Evolutionary conservation across 53 echinoderm and acorn worm species (phyloP).

Genomic region (Apostichopus leukothele): DNA sequence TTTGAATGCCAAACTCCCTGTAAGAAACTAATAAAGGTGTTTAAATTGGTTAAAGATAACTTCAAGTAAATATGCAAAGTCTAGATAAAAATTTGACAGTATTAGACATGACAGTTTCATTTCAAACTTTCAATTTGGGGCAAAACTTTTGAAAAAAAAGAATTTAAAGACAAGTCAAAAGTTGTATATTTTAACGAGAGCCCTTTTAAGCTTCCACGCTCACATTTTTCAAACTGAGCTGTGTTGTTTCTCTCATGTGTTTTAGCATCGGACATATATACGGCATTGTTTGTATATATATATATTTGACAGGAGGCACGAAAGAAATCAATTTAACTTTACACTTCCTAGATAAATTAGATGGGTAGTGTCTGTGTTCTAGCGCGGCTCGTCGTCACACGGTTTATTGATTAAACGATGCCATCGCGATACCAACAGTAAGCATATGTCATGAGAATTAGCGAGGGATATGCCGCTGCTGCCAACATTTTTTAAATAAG

Average conservation of each 20-base stretch:
- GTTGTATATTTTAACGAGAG: no score
- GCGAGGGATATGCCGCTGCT: conserved; percentile 1
- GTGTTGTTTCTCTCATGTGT: neutral
- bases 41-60: no score
- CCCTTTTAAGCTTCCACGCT: no score
- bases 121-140: no score
- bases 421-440: neutral
- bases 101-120: no score
- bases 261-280: neutral
- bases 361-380: conserved; percentile 5
- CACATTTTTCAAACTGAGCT: no score
- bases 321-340: conserved; percentile 29
- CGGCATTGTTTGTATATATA: neutral
- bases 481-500: conserved; percentile 21
- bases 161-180: no score
- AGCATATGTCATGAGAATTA: conserved; percentile 28
- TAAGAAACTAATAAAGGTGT: no score
- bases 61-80: no score
- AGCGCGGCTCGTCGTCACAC: conserved; percentile 22
- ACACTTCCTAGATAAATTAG: conserved; percentile 13
- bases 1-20: no score
- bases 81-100: no score
- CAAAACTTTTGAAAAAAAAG: no score
- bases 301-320: conserved; percentile 13
- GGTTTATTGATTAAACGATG: conserved; percentile 31